phyloP scores from a whole-genome alignment of 2,797 vertebrate genomes.

The Dromococcyx pavoninus region DNA sequence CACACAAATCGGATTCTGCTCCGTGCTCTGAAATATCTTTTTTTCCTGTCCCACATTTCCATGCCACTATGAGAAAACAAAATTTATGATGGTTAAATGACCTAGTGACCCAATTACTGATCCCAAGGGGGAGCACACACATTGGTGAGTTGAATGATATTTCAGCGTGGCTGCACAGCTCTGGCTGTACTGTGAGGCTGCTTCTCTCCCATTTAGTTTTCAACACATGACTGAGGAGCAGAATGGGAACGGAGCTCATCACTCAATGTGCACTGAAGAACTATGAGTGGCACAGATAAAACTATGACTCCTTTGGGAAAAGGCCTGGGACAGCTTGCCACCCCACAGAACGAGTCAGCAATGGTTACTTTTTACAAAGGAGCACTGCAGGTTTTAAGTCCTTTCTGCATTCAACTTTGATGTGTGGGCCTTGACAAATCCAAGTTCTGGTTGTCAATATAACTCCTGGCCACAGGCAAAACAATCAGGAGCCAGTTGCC shows the following conservation, averaged over 20 bases:
- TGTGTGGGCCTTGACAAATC: neutral
- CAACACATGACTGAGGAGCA: neutral
- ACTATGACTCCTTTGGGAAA: neutral
- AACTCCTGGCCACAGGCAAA: neutral
- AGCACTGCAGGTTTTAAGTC: neutral
- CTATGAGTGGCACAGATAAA: neutral
- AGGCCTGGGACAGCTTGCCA: neutral
- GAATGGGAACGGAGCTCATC: neutral
- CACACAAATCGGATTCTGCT: neutral
- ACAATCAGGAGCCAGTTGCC: neutral
- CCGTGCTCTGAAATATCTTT: neutral
- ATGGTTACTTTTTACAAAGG: neutral
- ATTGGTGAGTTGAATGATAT: neutral
- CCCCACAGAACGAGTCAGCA: fast-evolving
- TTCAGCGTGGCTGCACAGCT: neutral
- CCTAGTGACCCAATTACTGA: conserved; percentile 33
- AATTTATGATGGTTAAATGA: neutral
- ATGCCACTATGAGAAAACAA: fast-evolving
- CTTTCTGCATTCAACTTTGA: neutral
- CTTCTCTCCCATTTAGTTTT: neutral
- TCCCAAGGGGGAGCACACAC: neutral
- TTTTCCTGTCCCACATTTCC: neutral
- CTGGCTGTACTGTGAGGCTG: neutral
- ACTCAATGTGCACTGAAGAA: neutral
- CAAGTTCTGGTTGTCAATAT: neutral